Evolutionary conservation across 2,113 vertebrate species (phyloP), one percentile per base, ranked within the genome.

Genomic region (Jaculus jaculus): DNA sequence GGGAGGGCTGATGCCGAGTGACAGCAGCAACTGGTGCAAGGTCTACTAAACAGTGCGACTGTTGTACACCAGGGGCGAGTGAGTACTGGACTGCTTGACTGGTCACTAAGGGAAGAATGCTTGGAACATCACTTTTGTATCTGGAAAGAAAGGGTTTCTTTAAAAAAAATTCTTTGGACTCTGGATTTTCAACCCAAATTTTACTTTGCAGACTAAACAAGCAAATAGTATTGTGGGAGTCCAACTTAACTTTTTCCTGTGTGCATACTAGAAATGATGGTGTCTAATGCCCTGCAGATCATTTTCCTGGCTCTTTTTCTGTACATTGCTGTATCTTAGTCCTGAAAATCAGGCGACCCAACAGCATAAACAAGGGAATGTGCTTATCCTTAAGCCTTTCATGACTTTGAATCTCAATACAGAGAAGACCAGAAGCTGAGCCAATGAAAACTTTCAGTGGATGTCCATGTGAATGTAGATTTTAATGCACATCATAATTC

Each of bases 21-120:
- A 99, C 3, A 98, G 99, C 97, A 99, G 99, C 98, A 99, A 99
- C 97, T 99, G 99, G 99, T 99, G 99, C 96, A 99, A 99, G 0
- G 98, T 99, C 97, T 99, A 99, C 98, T 99, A 98, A 99, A 77
- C 79, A 63, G 89, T 65, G 68, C 6, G 12, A 69, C 37, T 12
- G 2, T 5, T 5, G 0, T 0, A 11, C n/a, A 34, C 69, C 23
- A 24, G 78, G 34, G 39, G 24, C 74, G 17, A 21, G 54, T 2
- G 73, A 88, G 60, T 10, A 32, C 51, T 39, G 34, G 17, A 51
- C 89, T 81, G 47, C 42, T 51, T n/a, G 47, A 68, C 32, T 84
- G 78, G 69, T 90, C 91, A 82, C 77, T 63, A 1, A 68, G n/a
- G 66, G 37, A 73, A 80, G 89, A 82, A 74, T 24, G 60, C 75